Percentiles rank a stretch among this genome's conserved stretches.
phyloP scores from a whole-genome alignment of 2,888 invertebrate genomes.

The Pandemis cinnamomeana region DNA sequence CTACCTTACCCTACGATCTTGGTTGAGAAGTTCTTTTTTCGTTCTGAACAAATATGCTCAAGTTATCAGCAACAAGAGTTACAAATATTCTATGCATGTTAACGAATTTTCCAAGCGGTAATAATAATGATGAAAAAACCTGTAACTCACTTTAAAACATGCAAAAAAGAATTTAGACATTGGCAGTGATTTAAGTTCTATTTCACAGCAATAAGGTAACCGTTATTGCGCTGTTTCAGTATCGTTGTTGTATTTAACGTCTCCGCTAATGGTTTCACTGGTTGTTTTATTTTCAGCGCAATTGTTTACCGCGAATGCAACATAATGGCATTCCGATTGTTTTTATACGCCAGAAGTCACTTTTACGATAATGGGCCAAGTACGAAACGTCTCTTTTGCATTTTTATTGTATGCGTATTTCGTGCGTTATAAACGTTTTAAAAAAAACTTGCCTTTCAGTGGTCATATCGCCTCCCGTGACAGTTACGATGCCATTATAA shows the following conservation, averaged over 20 bases:
- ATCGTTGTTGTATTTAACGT: neutral
- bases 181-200: too few species aligned
- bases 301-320: slow-evolving; percentile 13
- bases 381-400: neutral
- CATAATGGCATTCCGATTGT: neutral
- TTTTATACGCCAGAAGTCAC: slow-evolving; percentile 15
- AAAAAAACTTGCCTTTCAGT: slow-evolving; percentile 17
- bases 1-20: too few species aligned
- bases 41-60: too few species aligned
- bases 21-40: too few species aligned
- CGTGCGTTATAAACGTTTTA: neutral
- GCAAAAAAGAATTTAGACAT: neutral
- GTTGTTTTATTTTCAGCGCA: slow-evolving; percentile 7
- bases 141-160: neutral
- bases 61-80: too few species aligned
- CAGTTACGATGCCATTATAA: neutral
- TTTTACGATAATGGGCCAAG: slow-evolving; percentile 26
- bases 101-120: too few species aligned
- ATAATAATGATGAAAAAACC: too few species aligned
- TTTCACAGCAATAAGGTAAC: neutral
- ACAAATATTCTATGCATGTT: too few species aligned
- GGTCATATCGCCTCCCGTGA: neutral
- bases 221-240: neutral
- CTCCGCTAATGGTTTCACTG: neutral
- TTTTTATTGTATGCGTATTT: slow-evolving; percentile 5